Percentiles rank a stretch among this genome's conserved stretches.
Conservation (phyloP, 2,113 vertebrate species). For the Orycteropus afer region DNA sequence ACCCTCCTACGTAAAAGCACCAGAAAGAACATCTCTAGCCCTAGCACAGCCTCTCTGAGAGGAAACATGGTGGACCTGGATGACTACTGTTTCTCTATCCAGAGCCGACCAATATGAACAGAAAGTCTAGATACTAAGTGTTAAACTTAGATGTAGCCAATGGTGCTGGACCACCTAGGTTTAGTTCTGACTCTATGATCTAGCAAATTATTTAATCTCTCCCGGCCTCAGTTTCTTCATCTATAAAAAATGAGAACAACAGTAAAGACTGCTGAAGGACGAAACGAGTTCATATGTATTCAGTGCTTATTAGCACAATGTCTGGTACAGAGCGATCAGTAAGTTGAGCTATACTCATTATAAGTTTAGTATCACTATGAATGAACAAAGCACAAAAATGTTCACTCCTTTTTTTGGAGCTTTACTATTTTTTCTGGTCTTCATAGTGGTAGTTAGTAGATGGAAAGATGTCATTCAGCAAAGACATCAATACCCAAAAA, state of each 20-base stretch:
- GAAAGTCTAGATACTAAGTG: not conserved
- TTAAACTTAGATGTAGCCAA: not conserved
- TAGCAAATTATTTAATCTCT: slow-evolving; percentile 35
- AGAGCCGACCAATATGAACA: not conserved
- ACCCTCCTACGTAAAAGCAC: not conserved
- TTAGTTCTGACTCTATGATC: not conserved
- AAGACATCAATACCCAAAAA: not conserved
- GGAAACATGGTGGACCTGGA: not conserved
- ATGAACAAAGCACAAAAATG: slow-evolving; percentile 14
- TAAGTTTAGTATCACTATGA: not conserved
- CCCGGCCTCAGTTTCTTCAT: not conserved
- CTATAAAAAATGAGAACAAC: not conserved
- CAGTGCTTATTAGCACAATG: not conserved
- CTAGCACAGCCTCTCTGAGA: not conserved
- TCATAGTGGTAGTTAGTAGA: not conserved
- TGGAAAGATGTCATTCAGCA: slow-evolving; percentile 36
- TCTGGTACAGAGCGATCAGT: not conserved
- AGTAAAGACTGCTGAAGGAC: not conserved
- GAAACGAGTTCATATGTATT: not conserved
- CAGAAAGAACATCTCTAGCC: not conserved
- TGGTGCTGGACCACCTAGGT: not conserved
- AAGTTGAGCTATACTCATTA: not conserved
- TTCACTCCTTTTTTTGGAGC: not conserved
- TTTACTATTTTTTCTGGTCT: not conserved
- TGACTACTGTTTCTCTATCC: not conserved